phyloP scores from a whole-genome alignment of 2,797 vertebrate species.

The Sebastes paucispinis region DNA sequence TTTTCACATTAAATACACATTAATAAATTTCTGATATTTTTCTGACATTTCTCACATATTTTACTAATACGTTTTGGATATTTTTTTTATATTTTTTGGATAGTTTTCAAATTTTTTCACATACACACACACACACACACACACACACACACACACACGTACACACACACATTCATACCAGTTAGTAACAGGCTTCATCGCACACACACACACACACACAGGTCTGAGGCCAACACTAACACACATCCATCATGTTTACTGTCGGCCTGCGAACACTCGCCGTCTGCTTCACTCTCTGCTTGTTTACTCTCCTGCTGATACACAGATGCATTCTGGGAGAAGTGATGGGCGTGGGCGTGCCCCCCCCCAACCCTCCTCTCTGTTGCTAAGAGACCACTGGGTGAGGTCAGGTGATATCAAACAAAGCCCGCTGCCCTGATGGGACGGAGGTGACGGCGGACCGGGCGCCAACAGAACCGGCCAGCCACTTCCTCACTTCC shows the following conservation, averaged over 20 bases:
- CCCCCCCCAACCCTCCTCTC: neutral
- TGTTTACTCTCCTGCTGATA: neutral
- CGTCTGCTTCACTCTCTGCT: neutral
- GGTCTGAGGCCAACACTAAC: constrained; percentile 8
- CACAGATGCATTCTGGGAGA: constrained; percentile 23
- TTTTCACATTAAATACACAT: too few relatives aligned
- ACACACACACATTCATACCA: neutral
- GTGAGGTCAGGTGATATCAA: neutral
- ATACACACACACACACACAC: neutral
- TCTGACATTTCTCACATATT: too few relatives aligned
- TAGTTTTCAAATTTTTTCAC: too few relatives aligned
- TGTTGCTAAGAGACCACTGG: neutral
- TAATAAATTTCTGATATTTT: too few relatives aligned
- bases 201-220: neutral
- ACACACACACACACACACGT: neutral
- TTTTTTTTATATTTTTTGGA: too few relatives aligned
- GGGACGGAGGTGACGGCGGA: neutral
- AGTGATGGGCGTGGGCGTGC: neutral
- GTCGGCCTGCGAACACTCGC: constrained; percentile 1
- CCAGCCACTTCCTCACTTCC: constrained; percentile 56
- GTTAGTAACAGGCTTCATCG: neutral
- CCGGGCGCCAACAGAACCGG: constrained; percentile 8
- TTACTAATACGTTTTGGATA: too few relatives aligned
- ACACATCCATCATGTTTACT: constrained; percentile 37
- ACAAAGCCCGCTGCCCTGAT: neutral